Percentiles rank a stretch among this genome's conserved stretches.
Conservation (phyloP, 2,113 vertebrate genomes). For the Hippocampus abdominalis region DNA sequence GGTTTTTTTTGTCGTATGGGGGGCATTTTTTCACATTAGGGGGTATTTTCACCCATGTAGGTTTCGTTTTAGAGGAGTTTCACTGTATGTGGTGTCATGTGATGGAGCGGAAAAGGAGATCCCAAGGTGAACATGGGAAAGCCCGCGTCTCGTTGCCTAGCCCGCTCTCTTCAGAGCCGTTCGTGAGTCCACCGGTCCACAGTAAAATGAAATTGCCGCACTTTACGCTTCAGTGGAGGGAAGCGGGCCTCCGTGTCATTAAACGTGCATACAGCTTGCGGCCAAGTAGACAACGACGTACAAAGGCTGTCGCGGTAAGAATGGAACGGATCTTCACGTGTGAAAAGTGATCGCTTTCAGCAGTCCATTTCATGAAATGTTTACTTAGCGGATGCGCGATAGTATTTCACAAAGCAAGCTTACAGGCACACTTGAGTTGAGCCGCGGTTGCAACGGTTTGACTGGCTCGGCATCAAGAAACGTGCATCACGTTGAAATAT, state of each 20-base stretch:
- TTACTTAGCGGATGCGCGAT: too few relatives aligned
- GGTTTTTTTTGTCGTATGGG: too few relatives aligned
- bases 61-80: too few relatives aligned
- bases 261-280: background rate
- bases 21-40: too few relatives aligned
- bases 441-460: too few relatives aligned
- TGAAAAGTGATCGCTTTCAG: too few relatives aligned
- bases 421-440: too few relatives aligned
- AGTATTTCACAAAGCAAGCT: too few relatives aligned
- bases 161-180: slow-evolving; percentile 41
- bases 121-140: slow-evolving; percentile 55
- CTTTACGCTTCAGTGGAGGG: slow-evolving; percentile 64
- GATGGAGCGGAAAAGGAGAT: slow-evolving; percentile 44
- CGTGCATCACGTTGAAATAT: too few relatives aligned
- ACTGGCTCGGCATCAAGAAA: too few relatives aligned
- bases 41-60: too few relatives aligned
- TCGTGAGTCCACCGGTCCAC: slow-evolving; percentile 41
- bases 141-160: slow-evolving; percentile 48
- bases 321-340: background rate
- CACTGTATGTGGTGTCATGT: slow-evolving; percentile 32
- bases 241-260: slow-evolving; percentile 31
- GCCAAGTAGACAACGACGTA: background rate
- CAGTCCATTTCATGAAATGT: too few relatives aligned
- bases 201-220: slow-evolving; percentile 57
- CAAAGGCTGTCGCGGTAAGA: background rate